Conservation (phyloP, 2,797 vertebrate genomes). For the Cetoscarus ocellatus region DNA sequence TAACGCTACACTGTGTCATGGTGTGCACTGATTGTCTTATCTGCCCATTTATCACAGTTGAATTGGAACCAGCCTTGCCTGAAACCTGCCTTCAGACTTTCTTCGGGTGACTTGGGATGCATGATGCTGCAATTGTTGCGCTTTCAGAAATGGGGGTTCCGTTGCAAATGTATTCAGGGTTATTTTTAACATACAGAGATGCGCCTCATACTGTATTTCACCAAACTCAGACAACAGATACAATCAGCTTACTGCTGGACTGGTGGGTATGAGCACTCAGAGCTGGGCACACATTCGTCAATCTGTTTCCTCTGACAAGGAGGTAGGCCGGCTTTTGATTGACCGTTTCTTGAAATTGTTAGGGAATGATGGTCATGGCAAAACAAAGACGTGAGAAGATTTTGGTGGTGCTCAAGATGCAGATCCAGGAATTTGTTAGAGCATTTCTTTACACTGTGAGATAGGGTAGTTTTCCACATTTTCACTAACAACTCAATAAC, state of each 20-base stretch:
- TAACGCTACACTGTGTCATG: conserved; percentile 86
- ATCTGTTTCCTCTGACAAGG: no score
- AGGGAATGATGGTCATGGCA: no score
- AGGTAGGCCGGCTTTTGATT: no score
- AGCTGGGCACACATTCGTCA: neutral
- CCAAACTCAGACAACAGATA: conserved; percentile 54
- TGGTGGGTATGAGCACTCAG: conserved; percentile 32
- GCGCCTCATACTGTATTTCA: conserved; percentile 49
- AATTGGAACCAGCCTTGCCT: conserved; percentile 97
- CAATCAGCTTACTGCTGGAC: conserved; percentile 39
- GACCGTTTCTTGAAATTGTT: no score
- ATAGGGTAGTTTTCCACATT: no score
- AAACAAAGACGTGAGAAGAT: no score
- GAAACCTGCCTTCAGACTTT: conserved; percentile 91
- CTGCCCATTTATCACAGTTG: conserved; percentile 99
- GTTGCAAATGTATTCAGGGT: conserved; percentile 75
- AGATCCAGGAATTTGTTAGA: no score
- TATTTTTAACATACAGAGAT: conserved; percentile 58
- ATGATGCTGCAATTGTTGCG: conserved; percentile 81
- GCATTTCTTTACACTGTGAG: no score
- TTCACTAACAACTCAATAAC: no score
- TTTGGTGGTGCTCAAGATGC: no score
- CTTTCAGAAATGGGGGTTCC: conserved; percentile 78
- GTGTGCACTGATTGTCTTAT: conserved; percentile 98
- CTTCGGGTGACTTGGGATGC: conserved; percentile 90